Evolutionary conservation across 2,113 vertebrate species (phyloP).

Genomic region (Salvelinus namaycush): DNA sequence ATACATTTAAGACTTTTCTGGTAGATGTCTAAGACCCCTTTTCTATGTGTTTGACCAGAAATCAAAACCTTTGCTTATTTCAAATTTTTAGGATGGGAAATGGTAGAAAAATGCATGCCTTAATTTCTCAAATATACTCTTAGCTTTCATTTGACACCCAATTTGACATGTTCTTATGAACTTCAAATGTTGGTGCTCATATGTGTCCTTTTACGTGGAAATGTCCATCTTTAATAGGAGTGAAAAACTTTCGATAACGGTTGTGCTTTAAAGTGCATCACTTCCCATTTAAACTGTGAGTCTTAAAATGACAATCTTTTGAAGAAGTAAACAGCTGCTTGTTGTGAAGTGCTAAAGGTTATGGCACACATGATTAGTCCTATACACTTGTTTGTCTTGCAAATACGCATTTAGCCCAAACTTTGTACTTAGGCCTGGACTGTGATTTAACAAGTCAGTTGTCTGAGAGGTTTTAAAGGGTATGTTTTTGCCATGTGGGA

Average conservation of each 20-base stretch:
- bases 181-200: too few species aligned
- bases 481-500: constrained; percentile 25
- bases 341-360: constrained; percentile 12
- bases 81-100: too few species aligned
- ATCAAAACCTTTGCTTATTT: too few species aligned
- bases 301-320: constrained; percentile 4
- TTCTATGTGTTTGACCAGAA: too few species aligned
- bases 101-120: too few species aligned
- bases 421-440: constrained; percentile 38
- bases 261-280: neutral
- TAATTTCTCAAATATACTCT: too few species aligned
- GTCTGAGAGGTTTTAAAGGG: constrained; percentile 13
- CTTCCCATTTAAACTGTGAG: constrained; percentile 9
- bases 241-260: neutral
- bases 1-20: too few species aligned
- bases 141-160: too few species aligned
- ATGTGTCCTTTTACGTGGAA: too few species aligned
- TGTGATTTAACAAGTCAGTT: constrained; percentile 47
- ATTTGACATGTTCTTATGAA: too few species aligned
- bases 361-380: constrained; percentile 1
- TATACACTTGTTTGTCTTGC: constrained; percentile 1
- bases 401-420: constrained; percentile 27
- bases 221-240: neutral
- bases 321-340: constrained; percentile 22
- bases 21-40: too few species aligned